Percentiles rank a stretch among this genome's conserved stretches.
phyloP scores from a whole-genome alignment of 2,113 vertebrate species.

The Microtus oregoni region DNA sequence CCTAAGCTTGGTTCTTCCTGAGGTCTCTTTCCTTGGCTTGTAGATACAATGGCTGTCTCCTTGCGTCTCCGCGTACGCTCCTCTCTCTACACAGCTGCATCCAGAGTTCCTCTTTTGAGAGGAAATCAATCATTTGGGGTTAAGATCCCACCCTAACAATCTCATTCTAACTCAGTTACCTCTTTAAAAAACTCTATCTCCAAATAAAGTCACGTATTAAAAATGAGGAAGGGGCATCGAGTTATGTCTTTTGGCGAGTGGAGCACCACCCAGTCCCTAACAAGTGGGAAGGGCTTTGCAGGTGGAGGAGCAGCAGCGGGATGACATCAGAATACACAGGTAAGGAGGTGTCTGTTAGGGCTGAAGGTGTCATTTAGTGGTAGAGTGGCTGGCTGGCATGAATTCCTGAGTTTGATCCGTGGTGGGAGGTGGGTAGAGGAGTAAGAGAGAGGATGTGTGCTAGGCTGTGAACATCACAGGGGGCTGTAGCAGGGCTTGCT shows the following conservation, averaged over 20 bases:
- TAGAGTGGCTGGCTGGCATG: too few species aligned
- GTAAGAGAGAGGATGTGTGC: not conserved
- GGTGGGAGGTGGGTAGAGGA: not conserved
- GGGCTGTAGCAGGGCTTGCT: not conserved
- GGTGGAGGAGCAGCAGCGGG: not conserved
- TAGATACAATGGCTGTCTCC: not conserved
- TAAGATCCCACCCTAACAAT: not conserved
- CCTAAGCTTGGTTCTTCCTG: not conserved
- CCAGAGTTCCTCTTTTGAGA: not conserved
- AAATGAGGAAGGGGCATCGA: not conserved
- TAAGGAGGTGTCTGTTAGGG: not conserved
- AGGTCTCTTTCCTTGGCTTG: not conserved
- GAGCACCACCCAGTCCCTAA: not conserved
- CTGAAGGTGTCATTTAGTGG: not conserved
- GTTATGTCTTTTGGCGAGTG: not conserved
- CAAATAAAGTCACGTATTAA: not conserved
- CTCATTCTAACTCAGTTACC: not conserved
- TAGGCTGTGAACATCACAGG: not conserved
- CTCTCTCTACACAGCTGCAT: not conserved
- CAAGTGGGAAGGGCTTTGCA: not conserved
- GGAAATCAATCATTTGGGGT: not conserved
- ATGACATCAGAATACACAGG: not conserved
- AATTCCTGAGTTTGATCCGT: not conserved
- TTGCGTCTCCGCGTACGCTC: not conserved
- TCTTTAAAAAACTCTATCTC: constrained; percentile 6